Conservation (phyloP, 2,888 invertebrate genomes). For the Machimus atricapillus region DNA sequence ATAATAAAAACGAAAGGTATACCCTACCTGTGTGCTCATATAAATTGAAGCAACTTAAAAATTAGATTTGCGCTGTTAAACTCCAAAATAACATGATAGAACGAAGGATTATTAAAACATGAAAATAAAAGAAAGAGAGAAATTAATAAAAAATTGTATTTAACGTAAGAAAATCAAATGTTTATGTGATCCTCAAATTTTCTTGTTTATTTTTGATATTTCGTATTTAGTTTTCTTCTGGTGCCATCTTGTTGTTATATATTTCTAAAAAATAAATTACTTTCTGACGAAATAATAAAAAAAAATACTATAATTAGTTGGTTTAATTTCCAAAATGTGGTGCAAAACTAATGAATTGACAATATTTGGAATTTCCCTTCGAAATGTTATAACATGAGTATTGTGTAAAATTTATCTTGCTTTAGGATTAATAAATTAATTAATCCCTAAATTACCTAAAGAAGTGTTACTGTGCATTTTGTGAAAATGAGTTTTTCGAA, state of each 20-base stretch:
- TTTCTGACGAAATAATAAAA: not conserved
- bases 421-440: too few relatives aligned
- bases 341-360: not conserved
- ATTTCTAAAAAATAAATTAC: not conserved
- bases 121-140: slow-evolving; percentile 24
- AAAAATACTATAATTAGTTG: too few relatives aligned
- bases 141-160: slow-evolving; percentile 23
- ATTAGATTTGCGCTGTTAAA: slow-evolving; percentile 13
- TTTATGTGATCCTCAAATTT: slow-evolving; percentile 17
- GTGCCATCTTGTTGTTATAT: not conserved
- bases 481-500: too few relatives aligned
- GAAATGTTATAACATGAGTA: not conserved
- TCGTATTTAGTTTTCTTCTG: not conserved
- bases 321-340: not conserved
- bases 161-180: not conserved
- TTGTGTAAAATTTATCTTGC: not conserved
- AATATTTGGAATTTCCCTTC: not conserved
- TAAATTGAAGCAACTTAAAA: slow-evolving; percentile 34
- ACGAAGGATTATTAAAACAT: slow-evolving; percentile 22
- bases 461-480: too few relatives aligned
- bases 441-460: too few relatives aligned
- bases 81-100: slow-evolving; percentile 28
- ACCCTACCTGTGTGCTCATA: slow-evolving; percentile 13
- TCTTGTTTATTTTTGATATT: not conserved
- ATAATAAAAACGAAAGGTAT: slow-evolving; percentile 15